Conservation (phyloP, 2,113 vertebrate genomes). For the Petromus typicus region DNA sequence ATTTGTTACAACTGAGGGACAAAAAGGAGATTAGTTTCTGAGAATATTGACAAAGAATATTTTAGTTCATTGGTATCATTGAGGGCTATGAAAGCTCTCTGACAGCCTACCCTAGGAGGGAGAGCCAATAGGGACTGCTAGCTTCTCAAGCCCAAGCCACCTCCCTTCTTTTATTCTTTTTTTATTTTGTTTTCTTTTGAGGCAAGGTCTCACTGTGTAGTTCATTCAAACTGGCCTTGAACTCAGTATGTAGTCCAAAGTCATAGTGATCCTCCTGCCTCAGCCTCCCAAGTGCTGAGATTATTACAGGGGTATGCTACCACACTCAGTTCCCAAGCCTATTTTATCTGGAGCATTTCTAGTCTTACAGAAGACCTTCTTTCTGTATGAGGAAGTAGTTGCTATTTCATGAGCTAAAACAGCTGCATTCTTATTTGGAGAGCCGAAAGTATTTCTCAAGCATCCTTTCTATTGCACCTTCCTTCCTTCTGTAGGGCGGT, state of each 20-base stretch:
- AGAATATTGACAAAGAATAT: not conserved
- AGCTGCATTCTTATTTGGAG: not conserved
- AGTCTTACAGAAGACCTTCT: not conserved
- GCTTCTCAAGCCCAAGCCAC: not conserved
- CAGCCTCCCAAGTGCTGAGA: too few species aligned
- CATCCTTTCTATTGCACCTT: not conserved
- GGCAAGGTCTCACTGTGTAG: too few species aligned
- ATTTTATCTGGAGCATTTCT: not conserved
- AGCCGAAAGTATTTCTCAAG: not conserved
- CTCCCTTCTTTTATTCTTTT: too few species aligned
- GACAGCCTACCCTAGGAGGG: not conserved
- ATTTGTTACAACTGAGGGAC: not conserved
- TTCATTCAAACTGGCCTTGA: too few species aligned
- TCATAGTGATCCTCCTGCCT: too few species aligned
- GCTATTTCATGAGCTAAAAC: not conserved
- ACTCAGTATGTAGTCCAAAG: too few species aligned
- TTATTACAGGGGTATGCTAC: too few species aligned
- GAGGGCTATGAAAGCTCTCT: not conserved
- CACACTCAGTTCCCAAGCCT: not conserved
- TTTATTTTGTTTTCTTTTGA: too few species aligned
- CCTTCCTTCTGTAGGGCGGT: not conserved
- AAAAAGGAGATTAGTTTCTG: not conserved
- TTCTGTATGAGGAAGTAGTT: not conserved
- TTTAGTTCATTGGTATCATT: not conserved
- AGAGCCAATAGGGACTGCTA: too few species aligned